Base-by-base conservation (phyloP, 2,797 vertebrate species). In the Myoxocephalus aenaeus region DNA sequence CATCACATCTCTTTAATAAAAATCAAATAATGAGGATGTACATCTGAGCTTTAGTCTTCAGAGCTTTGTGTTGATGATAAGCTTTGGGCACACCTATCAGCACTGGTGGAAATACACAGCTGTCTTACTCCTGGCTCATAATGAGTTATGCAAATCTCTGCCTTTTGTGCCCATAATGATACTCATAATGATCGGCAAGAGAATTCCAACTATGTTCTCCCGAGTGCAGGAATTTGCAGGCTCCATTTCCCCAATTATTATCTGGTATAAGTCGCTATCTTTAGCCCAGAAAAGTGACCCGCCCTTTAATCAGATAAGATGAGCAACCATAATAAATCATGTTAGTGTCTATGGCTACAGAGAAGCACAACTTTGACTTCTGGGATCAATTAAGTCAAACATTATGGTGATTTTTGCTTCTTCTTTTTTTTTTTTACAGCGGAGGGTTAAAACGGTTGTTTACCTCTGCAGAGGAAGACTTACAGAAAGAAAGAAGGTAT, bases 81-180 rank as follows among this genome's bases (percentile, higher is more conserved):
- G 74, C 83, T 77, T 34, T n/a, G 73, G 62, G 63, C 25, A 12
- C 51, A 57, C 17, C 59, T 50, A 46, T 62, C 66, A 73, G 65
- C 51, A 4, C 40, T 11, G 42, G 3, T 36, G 57, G 54, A 66
- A 20, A 57, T 3, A 73, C 63, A 59, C 72, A 80, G 73, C 71
- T 75, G 25, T 46, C 50, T 67, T 17, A 56, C 73, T 40, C 34
- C 61, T 10, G 57, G 32, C 56, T 74, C 17, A 20, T 73, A 66
- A 75, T 82, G 36, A 84, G 74, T 77, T 75, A 80, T 80, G 71
- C 44, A 80, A 75, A 80, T 75, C 40, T 70, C 38, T 48, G 64
- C 58, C 65, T 74, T 79, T 66, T 78, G 64, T 59, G 20, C 68
- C 27, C 46, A 1, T 50, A 58, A 67, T 58, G 1, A 42, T 65